Percentiles rank a stretch among this genome's conserved stretches.
These are phyloP conservation scores for crab-eating macaque (Macaca fascicularis) DNA, from an alignment of 2,113 vertebrate species.

Conservation along the genomic window T2T-MFA8v1.1 NC_088384.1:104479001-104479500, in stretches of 20 bases:
- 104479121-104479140: too few species aligned
- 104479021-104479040: too few species aligned
- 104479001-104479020: not conserved
- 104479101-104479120: not conserved
- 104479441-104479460: not conserved
- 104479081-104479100: not conserved
- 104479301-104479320: not conserved
- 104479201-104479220: too few species aligned
- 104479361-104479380: not conserved
- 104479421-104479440: not conserved
- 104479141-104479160: not conserved
- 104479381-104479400: not conserved
- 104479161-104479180: not conserved
- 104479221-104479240: too few species aligned
- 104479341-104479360: too few species aligned
- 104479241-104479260: not conserved
- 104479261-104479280: not conserved
- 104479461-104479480: accelerated
- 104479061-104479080: not conserved
- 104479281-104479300: not conserved
- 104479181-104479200: not conserved
- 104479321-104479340: not conserved
- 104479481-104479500: too few species aligned
- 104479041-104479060: not conserved
- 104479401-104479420: too few species aligned